Percentiles rank a stretch among this genome's conserved stretches.
Evolutionary conservation across 35 echinoderm and acorn worm genomes (phyloP).

Genomic region (Heliocidaris tuberculata): DNA sequence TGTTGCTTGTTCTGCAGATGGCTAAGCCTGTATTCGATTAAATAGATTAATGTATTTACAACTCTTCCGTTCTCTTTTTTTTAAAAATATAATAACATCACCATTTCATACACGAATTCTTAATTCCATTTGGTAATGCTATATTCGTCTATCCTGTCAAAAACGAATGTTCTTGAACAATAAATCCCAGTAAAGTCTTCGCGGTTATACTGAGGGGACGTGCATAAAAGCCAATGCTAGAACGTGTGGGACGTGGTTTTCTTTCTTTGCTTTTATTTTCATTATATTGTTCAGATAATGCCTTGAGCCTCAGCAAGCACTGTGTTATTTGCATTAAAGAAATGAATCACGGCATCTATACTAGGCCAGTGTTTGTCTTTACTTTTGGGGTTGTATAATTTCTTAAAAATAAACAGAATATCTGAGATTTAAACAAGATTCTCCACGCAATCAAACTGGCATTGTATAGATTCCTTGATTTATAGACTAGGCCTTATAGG

Average conservation of each 20-base stretch:
- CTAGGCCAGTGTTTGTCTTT: background rate
- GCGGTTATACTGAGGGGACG: background rate
- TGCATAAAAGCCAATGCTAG: background rate
- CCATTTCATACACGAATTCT: background rate
- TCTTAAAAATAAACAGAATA: background rate
- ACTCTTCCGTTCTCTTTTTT: background rate
- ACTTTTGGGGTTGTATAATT: background rate
- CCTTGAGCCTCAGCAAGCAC: background rate
- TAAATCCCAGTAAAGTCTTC: background rate
- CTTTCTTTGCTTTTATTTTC: background rate
- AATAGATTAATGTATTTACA: background rate
- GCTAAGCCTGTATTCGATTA: background rate
- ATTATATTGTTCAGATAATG: background rate
- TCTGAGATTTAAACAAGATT: background rate
- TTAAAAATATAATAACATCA: background rate
- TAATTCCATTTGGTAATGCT: background rate
- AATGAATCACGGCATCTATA: background rate
- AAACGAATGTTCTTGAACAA: background rate
- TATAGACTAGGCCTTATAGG: background rate
- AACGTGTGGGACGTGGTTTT: background rate
- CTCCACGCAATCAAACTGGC: background rate
- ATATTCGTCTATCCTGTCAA: background rate
- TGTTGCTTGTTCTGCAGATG: background rate
- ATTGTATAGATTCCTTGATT: background rate
- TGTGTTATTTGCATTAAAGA: background rate